phyloP scores from a whole-genome alignment of 2,888 invertebrate species.

The Dichetophora obliterata region DNA sequence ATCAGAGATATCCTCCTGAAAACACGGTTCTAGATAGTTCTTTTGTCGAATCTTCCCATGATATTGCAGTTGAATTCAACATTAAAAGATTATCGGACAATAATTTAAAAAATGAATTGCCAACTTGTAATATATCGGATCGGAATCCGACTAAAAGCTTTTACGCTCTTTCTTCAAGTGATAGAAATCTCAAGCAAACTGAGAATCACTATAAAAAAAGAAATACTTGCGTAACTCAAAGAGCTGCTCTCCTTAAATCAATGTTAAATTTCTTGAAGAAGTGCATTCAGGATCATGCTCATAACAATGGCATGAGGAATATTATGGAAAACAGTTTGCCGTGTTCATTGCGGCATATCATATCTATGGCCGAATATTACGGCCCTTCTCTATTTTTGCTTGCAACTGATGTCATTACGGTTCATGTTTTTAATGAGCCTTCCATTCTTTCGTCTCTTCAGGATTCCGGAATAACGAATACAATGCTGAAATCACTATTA shows the following conservation, averaged over 20 bases:
- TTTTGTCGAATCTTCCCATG: constrained; percentile 2
- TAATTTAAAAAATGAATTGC: background rate
- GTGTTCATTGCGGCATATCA: constrained; percentile 82
- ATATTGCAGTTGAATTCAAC: background rate
- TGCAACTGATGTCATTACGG: constrained; percentile 88
- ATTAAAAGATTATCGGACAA: background rate
- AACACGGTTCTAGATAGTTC: constrained; percentile 11
- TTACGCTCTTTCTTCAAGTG: constrained; percentile 57
- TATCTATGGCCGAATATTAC: constrained; percentile 91
- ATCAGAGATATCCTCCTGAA: background rate
- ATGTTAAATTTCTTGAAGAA: constrained; percentile 92
- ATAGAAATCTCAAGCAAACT: constrained; percentile 57
- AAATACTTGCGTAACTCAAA: constrained; percentile 74
- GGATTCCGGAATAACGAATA: constrained; percentile 86
- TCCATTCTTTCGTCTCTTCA: constrained; percentile 86
- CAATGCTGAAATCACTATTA: constrained; percentile 85
- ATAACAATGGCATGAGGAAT: constrained; percentile 84
- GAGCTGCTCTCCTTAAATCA: constrained; percentile 87
- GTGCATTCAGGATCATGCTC: constrained; percentile 83
- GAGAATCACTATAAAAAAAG: constrained; percentile 57
- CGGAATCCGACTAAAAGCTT: constrained; percentile 59
- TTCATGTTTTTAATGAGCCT: constrained; percentile 87
- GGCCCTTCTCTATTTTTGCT: constrained; percentile 87
- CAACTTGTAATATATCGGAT: constrained; percentile 9
- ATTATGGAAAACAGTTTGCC: constrained; percentile 90